phyloP scores from a whole-genome alignment of 2,888 invertebrate genomes.

The Ophioninae sp. region DNA sequence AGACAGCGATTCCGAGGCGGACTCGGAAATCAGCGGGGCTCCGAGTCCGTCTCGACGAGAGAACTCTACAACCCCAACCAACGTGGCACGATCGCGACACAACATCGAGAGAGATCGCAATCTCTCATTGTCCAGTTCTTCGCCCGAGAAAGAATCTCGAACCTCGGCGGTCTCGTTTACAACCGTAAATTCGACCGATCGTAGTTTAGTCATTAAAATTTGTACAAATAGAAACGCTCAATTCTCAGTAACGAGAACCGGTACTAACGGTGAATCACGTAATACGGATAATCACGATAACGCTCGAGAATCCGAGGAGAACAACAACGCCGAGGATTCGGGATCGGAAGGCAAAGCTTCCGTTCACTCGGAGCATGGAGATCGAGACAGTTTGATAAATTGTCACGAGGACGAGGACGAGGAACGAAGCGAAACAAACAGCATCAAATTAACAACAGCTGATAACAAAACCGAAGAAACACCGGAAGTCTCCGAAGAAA shows the following conservation, averaged over 20 bases:
- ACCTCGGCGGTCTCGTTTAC: conserved; percentile 70
- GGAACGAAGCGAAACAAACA: conserved; percentile 75
- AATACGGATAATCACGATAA: conserved; percentile 64
- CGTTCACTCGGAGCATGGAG: conserved; percentile 64
- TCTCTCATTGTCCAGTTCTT: conserved; percentile 46
- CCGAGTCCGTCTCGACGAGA: conserved; percentile 46
- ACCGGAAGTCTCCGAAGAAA: not conserved
- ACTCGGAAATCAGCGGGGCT: conserved; percentile 32
- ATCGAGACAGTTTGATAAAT: conserved; percentile 61
- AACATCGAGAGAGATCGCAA: conserved; percentile 18
- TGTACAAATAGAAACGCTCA: conserved; percentile 78
- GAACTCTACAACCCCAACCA: conserved; percentile 47
- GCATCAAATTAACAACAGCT: conserved; percentile 72
- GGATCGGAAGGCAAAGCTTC: conserved; percentile 56
- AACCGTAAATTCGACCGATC: conserved; percentile 73
- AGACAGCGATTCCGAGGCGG: conserved; percentile 25
- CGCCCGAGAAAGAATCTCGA: conserved; percentile 67
- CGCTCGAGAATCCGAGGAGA: conserved; percentile 62
- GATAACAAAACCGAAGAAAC: conserved; percentile 69
- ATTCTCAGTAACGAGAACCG: conserved; percentile 73
- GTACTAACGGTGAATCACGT: not conserved
- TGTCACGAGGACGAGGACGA: conserved; percentile 72
- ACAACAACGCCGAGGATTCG: conserved; percentile 60
- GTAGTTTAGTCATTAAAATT: conserved; percentile 79
- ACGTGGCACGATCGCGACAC: conserved; percentile 52